These are phyloP conservation scores for Cyclopterus lumpus DNA, from an alignment of 2,797 vertebrate species.

Conservation along the genomic window DNA sequence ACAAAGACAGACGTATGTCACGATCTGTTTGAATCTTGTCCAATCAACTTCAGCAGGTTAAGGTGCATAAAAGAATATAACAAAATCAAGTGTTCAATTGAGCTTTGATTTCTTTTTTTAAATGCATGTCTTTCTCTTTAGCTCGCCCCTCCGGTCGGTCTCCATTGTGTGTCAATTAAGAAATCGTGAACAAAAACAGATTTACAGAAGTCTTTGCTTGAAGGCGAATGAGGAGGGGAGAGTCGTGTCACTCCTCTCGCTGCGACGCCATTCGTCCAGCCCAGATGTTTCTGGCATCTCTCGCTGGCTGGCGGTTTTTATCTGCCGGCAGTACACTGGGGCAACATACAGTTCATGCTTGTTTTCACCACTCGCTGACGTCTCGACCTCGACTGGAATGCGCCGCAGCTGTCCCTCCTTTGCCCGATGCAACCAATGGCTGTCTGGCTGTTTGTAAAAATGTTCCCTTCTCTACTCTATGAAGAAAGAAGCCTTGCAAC, in stretches of 20 bases:
- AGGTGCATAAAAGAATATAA: background rate
- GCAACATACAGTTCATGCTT: conserved; percentile 72
- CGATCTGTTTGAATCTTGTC: conserved; percentile 11
- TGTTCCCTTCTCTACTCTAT: conserved; percentile 15
- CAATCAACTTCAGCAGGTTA: conserved; percentile 23
- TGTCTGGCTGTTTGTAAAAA: conserved; percentile 75
- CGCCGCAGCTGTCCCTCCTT: conserved; percentile 80
- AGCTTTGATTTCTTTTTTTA: background rate
- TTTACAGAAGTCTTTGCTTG: conserved; percentile 16
- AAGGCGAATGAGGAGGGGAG: conserved; percentile 26
- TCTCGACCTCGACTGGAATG: conserved; percentile 82
- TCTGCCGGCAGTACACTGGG: conserved; percentile 65
- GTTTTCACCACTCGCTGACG: conserved; percentile 73
- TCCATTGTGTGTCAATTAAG: background rate
- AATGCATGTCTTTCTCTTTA: background rate
- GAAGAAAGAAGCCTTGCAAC: conserved; percentile 46
- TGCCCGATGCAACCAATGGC: conserved; percentile 71
- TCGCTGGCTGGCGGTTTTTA: conserved; percentile 59
- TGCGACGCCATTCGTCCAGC: conserved; percentile 37
- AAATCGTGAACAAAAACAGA: conserved; percentile 1
- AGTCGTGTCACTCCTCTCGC: conserved; percentile 31
- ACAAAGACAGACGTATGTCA: conserved; percentile 41
- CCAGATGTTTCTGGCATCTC: conserved; percentile 82
- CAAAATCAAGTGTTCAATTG: background rate
- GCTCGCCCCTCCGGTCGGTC: background rate